These are phyloP conservation scores for Pseudonaja textilis DNA, from an alignment of 2,113 vertebrate genomes.

Conservation along the genomic window DNA sequence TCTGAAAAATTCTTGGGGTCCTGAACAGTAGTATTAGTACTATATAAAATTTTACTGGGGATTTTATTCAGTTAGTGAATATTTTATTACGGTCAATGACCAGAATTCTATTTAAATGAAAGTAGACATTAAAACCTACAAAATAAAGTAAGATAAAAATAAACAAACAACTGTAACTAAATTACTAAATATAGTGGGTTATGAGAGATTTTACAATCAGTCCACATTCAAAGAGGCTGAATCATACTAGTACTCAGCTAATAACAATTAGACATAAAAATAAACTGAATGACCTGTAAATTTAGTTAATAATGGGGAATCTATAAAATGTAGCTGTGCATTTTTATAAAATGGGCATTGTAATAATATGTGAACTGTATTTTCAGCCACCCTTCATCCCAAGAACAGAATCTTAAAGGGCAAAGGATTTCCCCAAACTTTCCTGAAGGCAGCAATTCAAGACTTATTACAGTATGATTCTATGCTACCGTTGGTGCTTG, in stretches of 20 bases:
- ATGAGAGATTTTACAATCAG: neutral
- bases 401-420: neutral
- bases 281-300: neutral
- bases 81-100: neutral
- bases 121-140: neutral
- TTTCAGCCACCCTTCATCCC: neutral
- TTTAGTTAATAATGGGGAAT: neutral
- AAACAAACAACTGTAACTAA: neutral
- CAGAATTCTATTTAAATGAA: neutral
- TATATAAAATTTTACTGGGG: neutral
- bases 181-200: neutral
- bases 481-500: neutral
- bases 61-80: neutral
- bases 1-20: neutral
- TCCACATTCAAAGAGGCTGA: neutral
- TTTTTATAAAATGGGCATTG: neutral
- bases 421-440: neutral
- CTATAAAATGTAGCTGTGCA: neutral
- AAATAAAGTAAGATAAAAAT: neutral
- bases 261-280: neutral
- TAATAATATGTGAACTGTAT: neutral
- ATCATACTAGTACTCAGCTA: neutral
- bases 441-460: neutral
- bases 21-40: neutral
- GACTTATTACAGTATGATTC: neutral